Conservation (phyloP, 2,888 invertebrate species). For the Osmoderma eremita region DNA sequence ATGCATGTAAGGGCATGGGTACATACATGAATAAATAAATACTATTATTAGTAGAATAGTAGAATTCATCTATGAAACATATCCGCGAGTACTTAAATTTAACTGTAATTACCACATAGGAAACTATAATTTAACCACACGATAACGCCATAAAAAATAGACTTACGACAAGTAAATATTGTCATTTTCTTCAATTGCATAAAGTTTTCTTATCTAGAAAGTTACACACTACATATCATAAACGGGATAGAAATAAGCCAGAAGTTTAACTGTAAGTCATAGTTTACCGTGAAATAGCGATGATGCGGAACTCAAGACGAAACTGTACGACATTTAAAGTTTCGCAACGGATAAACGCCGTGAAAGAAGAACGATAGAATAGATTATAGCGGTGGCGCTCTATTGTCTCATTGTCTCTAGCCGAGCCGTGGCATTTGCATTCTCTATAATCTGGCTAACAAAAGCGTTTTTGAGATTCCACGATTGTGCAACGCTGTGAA, state of each 20-base stretch:
- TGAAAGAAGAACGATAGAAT: neutral
- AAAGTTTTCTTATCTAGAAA: neutral
- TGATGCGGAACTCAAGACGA: neutral
- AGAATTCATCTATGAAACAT: no score
- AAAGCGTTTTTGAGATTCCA: slow-evolving; percentile 12
- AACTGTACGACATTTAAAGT: slow-evolving; percentile 22
- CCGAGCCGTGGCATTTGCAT: slow-evolving; percentile 17
- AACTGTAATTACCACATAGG: no score
- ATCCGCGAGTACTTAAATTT: no score
- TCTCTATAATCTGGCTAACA: neutral
- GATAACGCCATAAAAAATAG: no score
- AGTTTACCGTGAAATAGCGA: neutral
- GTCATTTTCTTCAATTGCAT: neutral
- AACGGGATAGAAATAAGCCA: no score
- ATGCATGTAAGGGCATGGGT: no score
- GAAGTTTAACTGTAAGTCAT: neutral
- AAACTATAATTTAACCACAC: no score
- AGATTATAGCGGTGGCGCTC: neutral
- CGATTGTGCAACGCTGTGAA: slow-evolving; percentile 5
- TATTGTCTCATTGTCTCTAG: slow-evolving; percentile 21
- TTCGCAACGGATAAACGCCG: neutral
- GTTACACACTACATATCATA: no score
- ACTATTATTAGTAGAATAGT: no score
- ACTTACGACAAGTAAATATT: no score
- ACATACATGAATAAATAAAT: no score